Evolutionary conservation across 2,888 invertebrate genomes (phyloP).

Genomic region (Stramonita haemastoma): DNA sequence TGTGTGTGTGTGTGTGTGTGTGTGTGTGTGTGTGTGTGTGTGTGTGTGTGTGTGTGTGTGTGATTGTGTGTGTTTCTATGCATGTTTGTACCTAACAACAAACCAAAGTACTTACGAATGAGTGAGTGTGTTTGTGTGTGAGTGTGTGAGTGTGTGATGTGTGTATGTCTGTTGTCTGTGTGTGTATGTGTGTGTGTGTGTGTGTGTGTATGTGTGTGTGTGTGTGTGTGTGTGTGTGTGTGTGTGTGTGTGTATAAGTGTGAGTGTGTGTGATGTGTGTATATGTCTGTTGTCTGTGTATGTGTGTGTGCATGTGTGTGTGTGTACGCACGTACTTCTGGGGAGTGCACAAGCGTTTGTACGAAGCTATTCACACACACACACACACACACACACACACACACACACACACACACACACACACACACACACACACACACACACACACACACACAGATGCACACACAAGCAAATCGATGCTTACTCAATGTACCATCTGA

Average conservation of each 20-base stretch:
- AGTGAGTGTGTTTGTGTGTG: background rate
- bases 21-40: background rate
- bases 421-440: slow-evolving; percentile 22
- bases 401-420: slow-evolving; percentile 25
- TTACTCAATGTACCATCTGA: no score
- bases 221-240: background rate
- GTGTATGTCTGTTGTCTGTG: background rate
- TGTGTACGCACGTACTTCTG: background rate
- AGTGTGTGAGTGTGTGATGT: background rate
- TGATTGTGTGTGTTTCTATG: background rate
- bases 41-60: background rate
- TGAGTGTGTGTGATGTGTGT: background rate
- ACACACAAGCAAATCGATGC: no score
- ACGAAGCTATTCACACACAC: background rate
- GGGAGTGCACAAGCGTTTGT: background rate
- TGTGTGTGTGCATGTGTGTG: background rate
- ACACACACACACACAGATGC: no score
- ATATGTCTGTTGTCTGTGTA: no score
- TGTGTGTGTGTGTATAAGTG: background rate
- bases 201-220: background rate
- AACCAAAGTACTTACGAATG: no score
- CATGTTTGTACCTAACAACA: background rate
- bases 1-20: background rate
- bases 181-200: background rate
- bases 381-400: slow-evolving; percentile 23